Evolutionary conservation across 2,888 invertebrate genomes (phyloP).

Genomic region (Spilosoma lubricipeda): DNA sequence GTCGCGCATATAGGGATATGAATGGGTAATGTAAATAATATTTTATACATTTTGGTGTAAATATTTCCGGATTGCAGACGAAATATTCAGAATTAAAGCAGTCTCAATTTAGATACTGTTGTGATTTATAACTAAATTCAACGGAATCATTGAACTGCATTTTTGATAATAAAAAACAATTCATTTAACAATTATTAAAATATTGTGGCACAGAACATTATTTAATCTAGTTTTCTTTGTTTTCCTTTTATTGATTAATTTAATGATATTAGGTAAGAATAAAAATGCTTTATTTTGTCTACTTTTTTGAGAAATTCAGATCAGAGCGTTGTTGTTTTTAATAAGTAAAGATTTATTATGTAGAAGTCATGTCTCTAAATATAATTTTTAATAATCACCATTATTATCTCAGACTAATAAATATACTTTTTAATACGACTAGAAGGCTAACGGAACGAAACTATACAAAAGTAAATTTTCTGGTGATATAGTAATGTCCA

Average conservation of each 20-base stretch:
- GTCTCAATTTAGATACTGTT: constrained; percentile 9
- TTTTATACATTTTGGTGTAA: constrained; percentile 34
- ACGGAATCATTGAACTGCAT: background rate
- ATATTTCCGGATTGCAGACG: constrained; percentile 22
- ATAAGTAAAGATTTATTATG: background rate
- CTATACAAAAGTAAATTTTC: background rate
- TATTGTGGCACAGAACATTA: background rate
- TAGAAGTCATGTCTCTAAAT: too few relatives aligned
- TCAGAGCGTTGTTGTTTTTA: background rate
- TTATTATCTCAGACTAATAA: too few relatives aligned
- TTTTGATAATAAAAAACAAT: background rate
- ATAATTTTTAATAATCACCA: too few relatives aligned
- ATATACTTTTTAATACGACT: too few relatives aligned
- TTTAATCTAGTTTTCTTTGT: background rate
- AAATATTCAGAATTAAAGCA: constrained; percentile 11
- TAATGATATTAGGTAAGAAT: background rate
- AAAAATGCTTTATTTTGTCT: background rate
- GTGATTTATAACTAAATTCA: constrained; percentile 8
- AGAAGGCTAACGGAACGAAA: too few relatives aligned
- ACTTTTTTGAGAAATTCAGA: background rate
- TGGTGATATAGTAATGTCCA: too few relatives aligned
- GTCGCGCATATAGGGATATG: constrained; percentile 51
- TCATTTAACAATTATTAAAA: background rate
- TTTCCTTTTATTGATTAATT: background rate
- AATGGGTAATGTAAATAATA: constrained; percentile 45